Evolutionary conservation across 2,888 invertebrate genomes (phyloP), one percentile per base, ranked within the genome.

Genomic region (Galeopsomyia nigrocyanea): DNA sequence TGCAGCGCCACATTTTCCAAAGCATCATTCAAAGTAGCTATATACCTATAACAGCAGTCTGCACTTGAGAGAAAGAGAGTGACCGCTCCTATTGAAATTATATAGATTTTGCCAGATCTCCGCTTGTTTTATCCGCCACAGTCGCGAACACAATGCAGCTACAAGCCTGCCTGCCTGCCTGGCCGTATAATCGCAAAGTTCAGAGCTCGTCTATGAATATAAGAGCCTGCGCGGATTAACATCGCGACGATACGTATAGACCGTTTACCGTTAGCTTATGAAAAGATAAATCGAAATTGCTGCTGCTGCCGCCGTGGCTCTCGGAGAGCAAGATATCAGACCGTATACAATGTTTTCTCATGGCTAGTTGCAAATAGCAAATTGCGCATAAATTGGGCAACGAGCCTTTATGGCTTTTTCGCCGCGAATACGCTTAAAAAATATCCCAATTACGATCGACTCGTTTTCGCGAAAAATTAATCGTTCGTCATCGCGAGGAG

Each of bases 331-430:
- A 64, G 65, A 71, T 71, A 71, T 71, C 65, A 71, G 49, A 49
- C 47, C n/a, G 5, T 71, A 39, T n/a, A n/a, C 61, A 60, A 50
- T 71, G 66, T 49, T 47, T 47, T 13, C 49, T 9, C 19, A 14
- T n/a, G 19, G 19, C 53, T 50, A 22, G n/a, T 51, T 1, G 10
- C 49, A 13, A 61, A 71, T 62, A 68, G 62, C 58, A 68, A 72
- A 72, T 72, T 72, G 72, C 63, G 22, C 72, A 68, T 68, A 68
- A 72, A 72, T 67, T 58, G 67, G 72, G 63, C 53, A 53, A 68
- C 49, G 49, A 31, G 17, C 31, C 9, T 31, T 31, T n/a, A n/a
- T 7, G 31, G 31, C n/a, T n/a, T n/a, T n/a, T n/a, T n/a, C n/a
- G n/a, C n/a, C n/a, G n/a, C n/a, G n/a, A n/a, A n/a, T n/a, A n/a